Conservation (phyloP, 2,113 vertebrate genomes). For the Onychostoma macrolepis region DNA sequence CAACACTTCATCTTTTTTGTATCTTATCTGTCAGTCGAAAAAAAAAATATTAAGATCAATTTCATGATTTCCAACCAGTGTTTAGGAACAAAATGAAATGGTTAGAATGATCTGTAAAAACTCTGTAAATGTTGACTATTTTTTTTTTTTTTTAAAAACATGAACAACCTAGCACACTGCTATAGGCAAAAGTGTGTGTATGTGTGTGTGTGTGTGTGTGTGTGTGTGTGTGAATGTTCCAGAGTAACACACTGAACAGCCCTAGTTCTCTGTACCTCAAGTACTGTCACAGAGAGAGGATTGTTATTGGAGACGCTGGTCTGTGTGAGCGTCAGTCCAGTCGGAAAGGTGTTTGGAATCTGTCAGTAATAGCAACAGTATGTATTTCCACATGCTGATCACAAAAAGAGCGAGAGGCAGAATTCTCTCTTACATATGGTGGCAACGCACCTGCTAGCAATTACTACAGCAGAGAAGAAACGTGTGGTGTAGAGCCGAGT, state of each 20-base stretch:
- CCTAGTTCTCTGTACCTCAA: background rate
- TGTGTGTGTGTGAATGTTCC: background rate
- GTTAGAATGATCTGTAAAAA: background rate
- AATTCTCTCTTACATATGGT: slow-evolving; percentile 43
- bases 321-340: slow-evolving; percentile 15
- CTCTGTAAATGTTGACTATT: background rate
- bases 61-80: background rate
- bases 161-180: background rate
- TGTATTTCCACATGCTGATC: slow-evolving; percentile 49
- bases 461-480: slow-evolving; percentile 48
- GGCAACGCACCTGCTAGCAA: slow-evolving; percentile 54
- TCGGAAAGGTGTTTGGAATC: slow-evolving; percentile 38
- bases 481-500: slow-evolving; percentile 26
- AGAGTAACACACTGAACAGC: background rate
- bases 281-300: slow-evolving; percentile 10
- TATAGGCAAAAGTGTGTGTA: background rate
- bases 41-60: background rate
- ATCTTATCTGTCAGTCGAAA: background rate
- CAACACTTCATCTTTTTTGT: background rate
- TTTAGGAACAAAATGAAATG: background rate
- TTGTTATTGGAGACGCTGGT: slow-evolving; percentile 29
- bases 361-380: slow-evolving; percentile 45
- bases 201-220: background rate
- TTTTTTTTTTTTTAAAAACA: background rate
- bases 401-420: slow-evolving; percentile 24